Evolutionary conservation across 2,888 invertebrate species (phyloP).

Genomic region (Plusia festucae): DNA sequence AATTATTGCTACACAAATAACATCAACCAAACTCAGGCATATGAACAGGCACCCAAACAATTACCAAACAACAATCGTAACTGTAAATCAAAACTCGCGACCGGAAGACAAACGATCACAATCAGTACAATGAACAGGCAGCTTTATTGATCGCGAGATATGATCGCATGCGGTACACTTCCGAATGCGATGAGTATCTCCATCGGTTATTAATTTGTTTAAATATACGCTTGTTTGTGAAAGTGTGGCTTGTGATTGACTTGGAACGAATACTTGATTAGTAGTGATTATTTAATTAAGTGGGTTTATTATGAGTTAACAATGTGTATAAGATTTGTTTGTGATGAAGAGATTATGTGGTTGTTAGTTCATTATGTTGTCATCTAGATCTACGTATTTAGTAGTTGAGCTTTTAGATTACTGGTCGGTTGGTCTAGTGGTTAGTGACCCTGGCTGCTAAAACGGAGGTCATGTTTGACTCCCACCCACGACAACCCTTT

Average conservation of each 20-base stretch:
- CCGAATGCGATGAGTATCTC: constrained; percentile 21
- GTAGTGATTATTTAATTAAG: constrained; percentile 11
- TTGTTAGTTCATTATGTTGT: neutral
- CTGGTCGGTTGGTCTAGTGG: too few species aligned
- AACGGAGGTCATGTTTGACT: too few species aligned
- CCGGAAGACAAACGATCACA: constrained; percentile 29
- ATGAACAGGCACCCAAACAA: neutral
- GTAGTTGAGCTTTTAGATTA: too few species aligned
- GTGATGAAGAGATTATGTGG: neutral
- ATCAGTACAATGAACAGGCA: constrained; percentile 37
- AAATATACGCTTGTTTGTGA: constrained; percentile 19
- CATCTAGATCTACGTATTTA: too few species aligned
- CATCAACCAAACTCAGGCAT: neutral
- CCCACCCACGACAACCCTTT: too few species aligned
- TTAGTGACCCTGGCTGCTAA: too few species aligned
- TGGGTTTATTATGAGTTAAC: neutral
- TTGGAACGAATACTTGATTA: neutral
- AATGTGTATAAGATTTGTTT: neutral
- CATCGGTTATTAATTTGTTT: constrained; percentile 33
- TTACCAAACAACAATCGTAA: neutral
- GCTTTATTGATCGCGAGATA: constrained; percentile 54
- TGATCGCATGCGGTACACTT: constrained; percentile 41
- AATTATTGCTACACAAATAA: neutral
- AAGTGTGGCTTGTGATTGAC: constrained; percentile 25
- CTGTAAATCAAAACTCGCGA: neutral